Evolutionary conservation across 2,888 invertebrate genomes (phyloP).

Genomic region (Minunthozetes semirufus): DNA sequence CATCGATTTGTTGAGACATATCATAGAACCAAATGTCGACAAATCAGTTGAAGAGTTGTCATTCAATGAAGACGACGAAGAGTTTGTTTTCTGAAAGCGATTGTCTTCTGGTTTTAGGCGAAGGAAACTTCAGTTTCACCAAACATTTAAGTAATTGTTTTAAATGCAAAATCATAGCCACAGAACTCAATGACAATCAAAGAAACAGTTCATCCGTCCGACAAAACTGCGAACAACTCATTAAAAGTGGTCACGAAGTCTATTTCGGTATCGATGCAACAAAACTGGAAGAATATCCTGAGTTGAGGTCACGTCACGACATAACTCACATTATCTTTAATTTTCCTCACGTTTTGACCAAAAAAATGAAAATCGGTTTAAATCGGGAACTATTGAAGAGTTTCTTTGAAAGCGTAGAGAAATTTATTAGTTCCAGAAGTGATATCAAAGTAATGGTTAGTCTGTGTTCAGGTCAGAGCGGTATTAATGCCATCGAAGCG

Average conservation of each 20-base stretch:
- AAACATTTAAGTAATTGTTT: neutral
- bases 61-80: constrained; percentile 14
- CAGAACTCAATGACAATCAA: neutral
- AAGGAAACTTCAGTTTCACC: constrained; percentile 34
- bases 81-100: constrained; percentile 12
- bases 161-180: constrained; percentile 29
- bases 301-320: neutral
- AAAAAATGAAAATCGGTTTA: constrained; percentile 36
- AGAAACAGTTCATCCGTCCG: neutral
- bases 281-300: constrained; percentile 11
- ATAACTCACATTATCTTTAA: constrained; percentile 19
- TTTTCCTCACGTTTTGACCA: constrained; percentile 19
- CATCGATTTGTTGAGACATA: neutral
- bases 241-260: neutral
- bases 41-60: neutral
- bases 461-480: constrained; percentile 33
- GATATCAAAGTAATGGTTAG: constrained; percentile 15
- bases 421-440: neutral
- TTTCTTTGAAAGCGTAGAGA: constrained; percentile 16
- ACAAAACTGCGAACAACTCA: neutral
- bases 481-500: constrained; percentile 22
- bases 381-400: constrained; percentile 23
- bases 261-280: constrained; percentile 31
- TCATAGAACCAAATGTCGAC: neutral
- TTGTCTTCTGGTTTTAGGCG: constrained; percentile 23